phyloP scores from a whole-genome alignment of 2,113 vertebrate species.

The Oryzias javanicus region DNA sequence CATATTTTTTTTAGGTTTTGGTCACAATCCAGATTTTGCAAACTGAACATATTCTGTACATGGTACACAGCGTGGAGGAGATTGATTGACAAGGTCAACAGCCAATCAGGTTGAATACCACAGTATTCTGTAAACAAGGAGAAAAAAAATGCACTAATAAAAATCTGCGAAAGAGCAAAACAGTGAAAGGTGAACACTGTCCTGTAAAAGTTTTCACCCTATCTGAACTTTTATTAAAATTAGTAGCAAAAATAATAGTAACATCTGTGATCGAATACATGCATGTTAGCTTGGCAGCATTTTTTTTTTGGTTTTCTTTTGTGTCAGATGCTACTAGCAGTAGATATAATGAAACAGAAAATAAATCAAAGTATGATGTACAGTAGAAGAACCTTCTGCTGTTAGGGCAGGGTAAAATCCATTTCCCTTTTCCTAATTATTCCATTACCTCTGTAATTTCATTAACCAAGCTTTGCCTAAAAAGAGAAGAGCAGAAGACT shows the following conservation, averaged over 20 bases:
- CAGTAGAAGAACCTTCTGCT: slow-evolving; percentile 5
- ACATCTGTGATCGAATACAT: background rate
- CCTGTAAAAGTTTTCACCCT: background rate
- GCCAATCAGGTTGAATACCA: no score
- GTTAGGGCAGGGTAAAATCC: slow-evolving; percentile 7
- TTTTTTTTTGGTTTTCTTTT: background rate
- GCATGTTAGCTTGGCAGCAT: background rate
- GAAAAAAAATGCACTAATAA: no score
- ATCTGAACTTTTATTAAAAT: slow-evolving; percentile 1
- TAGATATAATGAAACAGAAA: slow-evolving; percentile 9
- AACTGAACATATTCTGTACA: no score
- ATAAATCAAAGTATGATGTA: slow-evolving; percentile 13
- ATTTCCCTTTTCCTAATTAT: slow-evolving; percentile 64
- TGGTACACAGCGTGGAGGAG: no score
- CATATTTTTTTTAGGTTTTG: no score
- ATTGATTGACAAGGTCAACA: no score
- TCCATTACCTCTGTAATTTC: slow-evolving; percentile 73
- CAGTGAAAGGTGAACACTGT: background rate
- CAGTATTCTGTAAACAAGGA: no score
- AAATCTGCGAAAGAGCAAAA: no score
- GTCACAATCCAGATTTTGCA: no score
- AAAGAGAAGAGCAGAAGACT: slow-evolving; percentile 49
- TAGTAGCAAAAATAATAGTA: background rate
- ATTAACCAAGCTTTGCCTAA: slow-evolving; percentile 67
- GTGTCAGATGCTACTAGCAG: background rate